Percentiles rank a stretch among this genome's conserved stretches.
These are phyloP conservation scores for Cinclus cinclus DNA, from an alignment of 2,113 vertebrate species.

Conservation along the genomic window DNA sequence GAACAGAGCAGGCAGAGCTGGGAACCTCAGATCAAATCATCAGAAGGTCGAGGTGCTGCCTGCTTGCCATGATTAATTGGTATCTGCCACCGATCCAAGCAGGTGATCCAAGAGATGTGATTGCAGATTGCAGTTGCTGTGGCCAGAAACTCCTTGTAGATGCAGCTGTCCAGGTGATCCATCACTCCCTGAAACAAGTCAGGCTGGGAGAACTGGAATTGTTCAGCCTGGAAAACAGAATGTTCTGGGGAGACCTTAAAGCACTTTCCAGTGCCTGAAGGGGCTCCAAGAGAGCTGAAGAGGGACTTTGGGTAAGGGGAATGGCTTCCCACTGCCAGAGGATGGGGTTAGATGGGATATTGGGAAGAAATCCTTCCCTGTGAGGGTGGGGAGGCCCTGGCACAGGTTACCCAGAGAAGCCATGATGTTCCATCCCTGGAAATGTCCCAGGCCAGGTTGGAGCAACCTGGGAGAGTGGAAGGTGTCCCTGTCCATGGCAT, in stretches of 20 bases:
- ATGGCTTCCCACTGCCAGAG: neutral
- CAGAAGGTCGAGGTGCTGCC: neutral
- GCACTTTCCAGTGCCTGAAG: neutral
- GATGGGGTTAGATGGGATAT: neutral
- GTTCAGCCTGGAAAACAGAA: neutral
- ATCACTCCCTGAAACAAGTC: neutral
- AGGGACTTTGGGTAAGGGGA: neutral
- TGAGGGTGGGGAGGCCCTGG: neutral
- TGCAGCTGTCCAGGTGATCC: neutral
- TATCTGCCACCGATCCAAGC: neutral
- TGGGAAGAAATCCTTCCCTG: neutral
- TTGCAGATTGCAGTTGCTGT: neutral
- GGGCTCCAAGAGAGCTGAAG: neutral
- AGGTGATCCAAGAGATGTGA: neutral
- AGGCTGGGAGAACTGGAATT: neutral
- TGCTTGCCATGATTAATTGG: neutral
- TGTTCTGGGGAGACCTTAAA: neutral
- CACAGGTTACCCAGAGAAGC: neutral
- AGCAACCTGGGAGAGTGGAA: neutral
- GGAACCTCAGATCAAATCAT: neutral
- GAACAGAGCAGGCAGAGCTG: neutral
- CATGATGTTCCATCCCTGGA: neutral
- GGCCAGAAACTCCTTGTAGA: neutral
- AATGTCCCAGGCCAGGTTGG: rapidly evolving
- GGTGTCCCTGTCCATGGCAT: neutral